Evolutionary conservation across 2,113 vertebrate genomes (phyloP).

Genomic region (Thunnus maccoyii): DNA sequence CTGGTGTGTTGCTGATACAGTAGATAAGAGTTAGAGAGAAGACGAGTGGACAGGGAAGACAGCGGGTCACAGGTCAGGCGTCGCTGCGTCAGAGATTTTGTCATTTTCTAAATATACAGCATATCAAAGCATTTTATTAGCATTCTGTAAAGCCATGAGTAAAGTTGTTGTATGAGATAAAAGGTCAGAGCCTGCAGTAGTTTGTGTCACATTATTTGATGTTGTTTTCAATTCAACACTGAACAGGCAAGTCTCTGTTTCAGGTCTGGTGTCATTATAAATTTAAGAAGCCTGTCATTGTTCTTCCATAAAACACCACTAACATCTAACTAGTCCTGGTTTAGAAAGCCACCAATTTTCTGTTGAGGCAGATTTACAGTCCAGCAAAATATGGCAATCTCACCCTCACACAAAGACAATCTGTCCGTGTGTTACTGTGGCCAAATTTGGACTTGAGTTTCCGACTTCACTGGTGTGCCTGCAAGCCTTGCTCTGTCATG

Average conservation of each 20-base stretch:
- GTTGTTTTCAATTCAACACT: neutral
- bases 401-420: slow-evolving; percentile 25
- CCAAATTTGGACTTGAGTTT: slow-evolving; percentile 56
- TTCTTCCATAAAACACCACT: neutral
- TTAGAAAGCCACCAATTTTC: neutral
- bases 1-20: slow-evolving; percentile 68
- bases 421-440: slow-evolving; percentile 19
- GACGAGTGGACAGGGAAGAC: slow-evolving; percentile 41
- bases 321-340: neutral
- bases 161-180: neutral
- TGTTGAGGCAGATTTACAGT: slow-evolving; percentile 35
- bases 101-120: slow-evolving; percentile 19
- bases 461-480: slow-evolving; percentile 32
- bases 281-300: neutral
- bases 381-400: slow-evolving; percentile 6
- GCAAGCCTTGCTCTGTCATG: slow-evolving; percentile 1
- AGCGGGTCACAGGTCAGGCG: slow-evolving; percentile 48
- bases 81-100: slow-evolving; percentile 28
- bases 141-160: slow-evolving; percentile 16
- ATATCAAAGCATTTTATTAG: slow-evolving; percentile 1
- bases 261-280: neutral
- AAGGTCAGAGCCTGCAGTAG: slow-evolving; percentile 6
- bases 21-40: slow-evolving; percentile 40
- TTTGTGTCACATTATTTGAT: neutral
- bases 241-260: neutral